Base-by-base conservation (phyloP, 2,113 vertebrate genomes). In the Thunnus thynnus region DNA sequence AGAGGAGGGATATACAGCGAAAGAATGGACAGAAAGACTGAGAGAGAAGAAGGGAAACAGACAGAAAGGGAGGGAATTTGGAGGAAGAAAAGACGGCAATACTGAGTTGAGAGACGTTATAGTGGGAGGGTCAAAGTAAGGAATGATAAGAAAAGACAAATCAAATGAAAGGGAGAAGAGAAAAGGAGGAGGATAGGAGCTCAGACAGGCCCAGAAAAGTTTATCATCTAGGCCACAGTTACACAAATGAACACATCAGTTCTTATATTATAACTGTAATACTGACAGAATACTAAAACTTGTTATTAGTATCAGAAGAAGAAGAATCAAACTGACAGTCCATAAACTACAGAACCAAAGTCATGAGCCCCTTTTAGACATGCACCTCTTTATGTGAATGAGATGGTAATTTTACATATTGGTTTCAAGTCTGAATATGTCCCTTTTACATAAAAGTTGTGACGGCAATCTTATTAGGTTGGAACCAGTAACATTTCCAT, bases 51-150 rank as follows among this genome's bases (percentile, higher is more conserved):
- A 2, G 30, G 50, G 41, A 22, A 36, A 52, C n/a, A 27, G 36
- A 68, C 18, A n/a, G 41, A 67, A 48, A 70, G 22, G 60, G 32
- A 22, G 47, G 56, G n/a, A 56, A 61, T 65, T 60, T 75, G 54
- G 47, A 61, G 51, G 60, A 44, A 64, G 41, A 82, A 54, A 58
- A 46, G 77, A 77, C 36, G 30, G 66, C 22, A 67, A 57, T 50
- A 55, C 6, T 47, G 65, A 82, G 78, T 8, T 44, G 32, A 86
- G 62, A 80, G 61, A 71, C 4, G 18, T 79, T 57, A 25, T 6
- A 1, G 41, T 18, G 58, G 72, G 68, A 18, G 13, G 50, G 75
- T 88, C 51, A 86, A 60, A 72, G 70, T 25, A 51, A 77, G 62
- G 16, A 68, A 61, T 27, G 16, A 48, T 48, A 71, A 63, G 55